phyloP scores from a whole-genome alignment of 2,113 vertebrate genomes.

The Thamnaconus septentrionalis region DNA sequence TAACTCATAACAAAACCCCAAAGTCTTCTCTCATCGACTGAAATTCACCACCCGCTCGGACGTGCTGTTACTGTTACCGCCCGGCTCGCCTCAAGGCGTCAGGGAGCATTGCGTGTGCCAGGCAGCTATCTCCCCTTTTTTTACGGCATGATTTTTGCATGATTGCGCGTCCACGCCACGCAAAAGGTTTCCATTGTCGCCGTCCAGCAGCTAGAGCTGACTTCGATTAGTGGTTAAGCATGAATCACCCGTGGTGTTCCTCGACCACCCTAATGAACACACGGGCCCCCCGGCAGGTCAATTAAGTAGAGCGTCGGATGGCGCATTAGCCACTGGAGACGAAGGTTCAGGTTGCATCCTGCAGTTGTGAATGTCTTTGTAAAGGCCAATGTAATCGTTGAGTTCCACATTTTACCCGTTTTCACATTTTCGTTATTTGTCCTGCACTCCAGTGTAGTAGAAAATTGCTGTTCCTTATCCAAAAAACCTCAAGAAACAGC shows the following conservation, averaged over 20 bases:
- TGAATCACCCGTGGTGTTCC: constrained; percentile 39
- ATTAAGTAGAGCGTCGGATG: constrained; percentile 38
- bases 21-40: constrained; percentile 63
- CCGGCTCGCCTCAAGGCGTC: constrained; percentile 34
- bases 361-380: neutral
- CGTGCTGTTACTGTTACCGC: constrained; percentile 20
- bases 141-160: constrained; percentile 54
- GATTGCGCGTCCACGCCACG: constrained; percentile 59
- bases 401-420: too few relatives aligned
- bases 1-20: constrained; percentile 66
- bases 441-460: too few relatives aligned
- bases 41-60: constrained; percentile 47
- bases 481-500: too few relatives aligned
- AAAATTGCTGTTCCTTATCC: too few relatives aligned
- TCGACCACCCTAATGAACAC: constrained; percentile 56
- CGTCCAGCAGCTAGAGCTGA: constrained; percentile 69
- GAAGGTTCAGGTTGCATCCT: too few relatives aligned
- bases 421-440: too few relatives aligned
- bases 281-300: constrained; percentile 38
- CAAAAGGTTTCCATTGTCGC: constrained; percentile 60
- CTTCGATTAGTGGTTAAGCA: constrained; percentile 67
- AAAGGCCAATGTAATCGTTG: neutral
- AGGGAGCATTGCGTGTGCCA: constrained; percentile 47
- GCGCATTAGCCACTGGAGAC: neutral
- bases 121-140: constrained; percentile 49